phyloP scores from a whole-genome alignment of 1,140 invertebrate genomes.

The Bombus breviceps region DNA sequence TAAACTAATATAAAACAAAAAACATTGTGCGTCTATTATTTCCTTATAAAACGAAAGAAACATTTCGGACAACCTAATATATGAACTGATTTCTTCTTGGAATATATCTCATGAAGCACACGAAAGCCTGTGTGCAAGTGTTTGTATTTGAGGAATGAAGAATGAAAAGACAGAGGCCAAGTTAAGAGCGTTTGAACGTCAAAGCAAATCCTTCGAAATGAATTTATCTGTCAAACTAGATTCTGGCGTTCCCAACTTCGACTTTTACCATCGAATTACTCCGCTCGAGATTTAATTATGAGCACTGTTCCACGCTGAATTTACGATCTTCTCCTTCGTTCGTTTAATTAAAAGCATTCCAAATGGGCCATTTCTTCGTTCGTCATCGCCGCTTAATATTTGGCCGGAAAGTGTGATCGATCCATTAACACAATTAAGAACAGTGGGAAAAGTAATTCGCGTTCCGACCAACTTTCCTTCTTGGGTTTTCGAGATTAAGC shows the following conservation, averaged over 20 bases:
- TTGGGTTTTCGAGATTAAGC: background rate
- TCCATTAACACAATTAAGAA: constrained; percentile 27
- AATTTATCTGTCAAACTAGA: constrained; percentile 17
- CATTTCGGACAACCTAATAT: too few species aligned
- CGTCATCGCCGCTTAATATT: constrained; percentile 25
- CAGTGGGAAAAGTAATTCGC: background rate
- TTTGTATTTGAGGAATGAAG: background rate
- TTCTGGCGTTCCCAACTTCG: background rate
- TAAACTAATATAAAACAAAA: too few species aligned
- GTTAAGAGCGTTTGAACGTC: background rate
- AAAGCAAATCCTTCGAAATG: background rate
- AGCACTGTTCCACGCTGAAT: constrained; percentile 15
- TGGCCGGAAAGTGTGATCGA: constrained; percentile 10
- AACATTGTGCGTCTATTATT: too few species aligned
- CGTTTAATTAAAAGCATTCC: constrained; percentile 43
- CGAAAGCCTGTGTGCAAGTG: background rate
- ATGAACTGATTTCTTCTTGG: too few species aligned
- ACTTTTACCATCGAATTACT: background rate
- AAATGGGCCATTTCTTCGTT: background rate
- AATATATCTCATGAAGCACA: too few species aligned
- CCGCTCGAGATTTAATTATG: constrained; percentile 26
- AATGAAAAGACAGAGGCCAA: background rate
- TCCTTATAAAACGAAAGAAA: too few species aligned
- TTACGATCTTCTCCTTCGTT: background rate
- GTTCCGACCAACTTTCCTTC: background rate